Conservation (phyloP, 53 echinoderm and acorn worm species). For the Zoroaster sp. region DNA sequence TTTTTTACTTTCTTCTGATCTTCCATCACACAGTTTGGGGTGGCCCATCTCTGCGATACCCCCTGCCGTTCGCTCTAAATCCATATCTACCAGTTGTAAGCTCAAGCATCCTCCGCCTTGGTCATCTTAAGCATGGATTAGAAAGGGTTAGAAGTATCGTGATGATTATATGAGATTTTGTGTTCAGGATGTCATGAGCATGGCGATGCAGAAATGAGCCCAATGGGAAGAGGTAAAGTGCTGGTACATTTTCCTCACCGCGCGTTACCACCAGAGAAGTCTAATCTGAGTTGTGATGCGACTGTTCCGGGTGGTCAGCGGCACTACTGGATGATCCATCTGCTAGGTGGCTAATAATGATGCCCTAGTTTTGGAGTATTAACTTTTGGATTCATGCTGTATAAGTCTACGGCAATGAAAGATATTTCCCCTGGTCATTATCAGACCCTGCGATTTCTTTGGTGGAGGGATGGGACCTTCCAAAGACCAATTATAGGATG, state of each 20-base stretch:
- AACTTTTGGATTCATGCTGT: constrained; percentile 21
- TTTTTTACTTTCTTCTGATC: constrained; percentile 27
- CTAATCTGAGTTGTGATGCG: too few species aligned
- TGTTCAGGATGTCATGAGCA: background rate
- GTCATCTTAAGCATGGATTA: constrained; percentile 16
- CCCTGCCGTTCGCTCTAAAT: constrained; percentile 41
- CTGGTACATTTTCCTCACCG: constrained; percentile 21
- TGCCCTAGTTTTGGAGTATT: constrained; percentile 10
- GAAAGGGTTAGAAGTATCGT: constrained; percentile 1
- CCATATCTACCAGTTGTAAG: constrained; percentile 44
- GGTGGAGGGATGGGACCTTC: constrained; percentile 10
- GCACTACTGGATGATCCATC: constrained; percentile 26
- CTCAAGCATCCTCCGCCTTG: constrained; percentile 27
- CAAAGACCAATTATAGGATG: constrained; percentile 8
- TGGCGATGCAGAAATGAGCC: constrained; percentile 3
- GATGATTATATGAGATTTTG: constrained; percentile 39
- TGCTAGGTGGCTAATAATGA: constrained; percentile 6
- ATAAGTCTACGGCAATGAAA: constrained; percentile 14
- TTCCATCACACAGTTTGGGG: constrained; percentile 12
- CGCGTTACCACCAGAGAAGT: too few species aligned
- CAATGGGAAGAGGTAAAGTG: constrained; percentile 5
- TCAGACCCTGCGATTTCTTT: constrained; percentile 12
- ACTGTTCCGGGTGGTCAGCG: background rate
- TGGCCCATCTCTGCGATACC: constrained; percentile 60
- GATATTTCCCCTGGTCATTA: constrained; percentile 1